Evolutionary conservation across 2,113 vertebrate genomes (phyloP), one percentile per base, ranked within the genome.

Genomic region (Damaliscus lunatus): DNA sequence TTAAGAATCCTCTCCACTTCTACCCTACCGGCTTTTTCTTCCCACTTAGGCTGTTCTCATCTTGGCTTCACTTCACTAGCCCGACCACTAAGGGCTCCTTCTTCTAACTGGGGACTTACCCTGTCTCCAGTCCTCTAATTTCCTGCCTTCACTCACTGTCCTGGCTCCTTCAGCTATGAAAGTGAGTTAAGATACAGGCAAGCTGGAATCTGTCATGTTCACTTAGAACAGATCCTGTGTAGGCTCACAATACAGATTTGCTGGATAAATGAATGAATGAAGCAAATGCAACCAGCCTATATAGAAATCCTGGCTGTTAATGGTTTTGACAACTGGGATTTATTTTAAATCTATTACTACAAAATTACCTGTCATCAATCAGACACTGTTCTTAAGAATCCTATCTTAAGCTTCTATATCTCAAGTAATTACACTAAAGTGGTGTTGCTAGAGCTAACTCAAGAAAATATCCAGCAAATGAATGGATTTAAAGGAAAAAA

Each of bases 381-480:
- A 97, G 96, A 90, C 59, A 91, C 93, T 77, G 86, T 96, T 98
- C 95, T 94, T 98, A 95, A 97, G 93, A 97, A 97, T 96, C 97
- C 94, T 97, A 88, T 97, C 97, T 95, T 97, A 90, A 96, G 84
- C 50, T 87, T 80, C 90, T 91, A 13, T 96, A 98, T 95, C 96
- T 94, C 96, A 97, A 96, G 93, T 97, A 96, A 98, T 98, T 98
- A 97, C 96, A 91, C 83, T 91, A 96, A 98, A 98, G 94, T 95
- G 90, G 94, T 96, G 80, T 88, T 97, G 97, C 97, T 96, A 98
- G 96, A 98, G 94, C 50, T 85, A 96, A 88, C 53, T 97, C 87
- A 94, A 96, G 96, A 97, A 98, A 97, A 97, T 90, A 96, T 93
- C 80, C 91, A 90, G 91, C 87, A 97, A 96, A 92, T 97, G 96